Evolutionary conservation across 2,113 vertebrate genomes (phyloP).

Genomic region (Sitta europaea): DNA sequence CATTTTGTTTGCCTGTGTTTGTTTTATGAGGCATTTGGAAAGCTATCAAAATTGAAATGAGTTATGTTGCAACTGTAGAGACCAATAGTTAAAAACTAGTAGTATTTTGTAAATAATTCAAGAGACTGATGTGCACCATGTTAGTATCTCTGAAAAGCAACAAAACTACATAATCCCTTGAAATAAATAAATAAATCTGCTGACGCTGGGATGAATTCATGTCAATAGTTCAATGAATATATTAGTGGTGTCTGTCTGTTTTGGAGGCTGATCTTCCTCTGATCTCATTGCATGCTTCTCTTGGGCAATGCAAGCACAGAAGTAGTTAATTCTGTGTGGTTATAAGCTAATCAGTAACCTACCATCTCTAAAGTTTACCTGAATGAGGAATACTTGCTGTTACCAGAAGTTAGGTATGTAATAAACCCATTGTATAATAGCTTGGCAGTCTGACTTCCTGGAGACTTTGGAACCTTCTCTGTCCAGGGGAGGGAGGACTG

Average conservation of each 20-base stretch:
- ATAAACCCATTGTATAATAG: background rate
- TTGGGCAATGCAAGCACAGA: background rate
- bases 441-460: background rate
- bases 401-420: background rate
- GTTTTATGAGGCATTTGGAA: background rate
- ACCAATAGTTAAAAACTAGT: background rate
- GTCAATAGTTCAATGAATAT: background rate
- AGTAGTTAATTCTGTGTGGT: background rate
- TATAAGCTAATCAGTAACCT: background rate
- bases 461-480: background rate
- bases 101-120: background rate
- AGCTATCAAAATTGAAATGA: background rate
- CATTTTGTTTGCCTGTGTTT: background rate
- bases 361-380: background rate
- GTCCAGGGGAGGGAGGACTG: background rate
- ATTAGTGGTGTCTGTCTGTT: background rate
- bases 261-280: background rate
- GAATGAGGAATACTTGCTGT: background rate
- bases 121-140: background rate
- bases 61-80: background rate
- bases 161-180: background rate
- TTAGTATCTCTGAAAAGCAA: background rate
- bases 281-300: background rate
- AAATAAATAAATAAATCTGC: background rate
- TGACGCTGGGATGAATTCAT: background rate